Percentiles rank a stretch among this genome's conserved stretches.
Conservation (phyloP, 2,888 invertebrate species). For the Carcina quercana region DNA sequence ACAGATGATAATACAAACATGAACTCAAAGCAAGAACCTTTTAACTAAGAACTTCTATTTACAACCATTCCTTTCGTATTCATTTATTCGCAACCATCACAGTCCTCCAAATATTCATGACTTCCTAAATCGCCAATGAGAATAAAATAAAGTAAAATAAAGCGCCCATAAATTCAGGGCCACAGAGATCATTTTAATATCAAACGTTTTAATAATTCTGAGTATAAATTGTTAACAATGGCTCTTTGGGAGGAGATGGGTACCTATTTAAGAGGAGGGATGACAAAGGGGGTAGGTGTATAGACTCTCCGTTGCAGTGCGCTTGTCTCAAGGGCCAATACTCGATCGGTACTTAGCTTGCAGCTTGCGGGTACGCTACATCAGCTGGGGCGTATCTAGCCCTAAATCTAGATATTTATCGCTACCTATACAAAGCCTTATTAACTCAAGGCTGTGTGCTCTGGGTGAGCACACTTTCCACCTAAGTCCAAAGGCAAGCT, state of each 20-base stretch:
- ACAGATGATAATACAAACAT: no score
- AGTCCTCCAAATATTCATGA: neutral
- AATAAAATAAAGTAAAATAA: conserved; percentile 7
- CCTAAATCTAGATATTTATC: no score
- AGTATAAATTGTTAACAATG: conserved; percentile 29
- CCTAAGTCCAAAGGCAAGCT: no score
- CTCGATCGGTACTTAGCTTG: conserved; percentile 43
- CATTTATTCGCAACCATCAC: conserved; percentile 17
- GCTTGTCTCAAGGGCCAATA: conserved; percentile 56
- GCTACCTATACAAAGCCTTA: no score
- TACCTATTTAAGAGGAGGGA: conserved; percentile 22
- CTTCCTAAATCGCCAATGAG: conserved; percentile 1
- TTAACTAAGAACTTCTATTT: no score
- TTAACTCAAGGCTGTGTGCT: no score
- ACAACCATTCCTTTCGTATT: conserved; percentile 18
- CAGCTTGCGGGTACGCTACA: conserved; percentile 22
- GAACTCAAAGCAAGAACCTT: no score
- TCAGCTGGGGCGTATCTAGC: no score
- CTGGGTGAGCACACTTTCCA: no score
- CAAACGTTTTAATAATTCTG: conserved; percentile 26
- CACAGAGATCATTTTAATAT: conserved; percentile 25
- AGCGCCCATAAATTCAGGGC: conserved; percentile 8
- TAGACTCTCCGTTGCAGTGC: conserved; percentile 47
- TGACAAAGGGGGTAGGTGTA: conserved; percentile 29
- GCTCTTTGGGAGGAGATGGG: conserved; percentile 22